These are phyloP conservation scores for Halcyon malimbica DNA, from an alignment of 2,113 vertebrate species.

Conservation along the genomic window DNA sequence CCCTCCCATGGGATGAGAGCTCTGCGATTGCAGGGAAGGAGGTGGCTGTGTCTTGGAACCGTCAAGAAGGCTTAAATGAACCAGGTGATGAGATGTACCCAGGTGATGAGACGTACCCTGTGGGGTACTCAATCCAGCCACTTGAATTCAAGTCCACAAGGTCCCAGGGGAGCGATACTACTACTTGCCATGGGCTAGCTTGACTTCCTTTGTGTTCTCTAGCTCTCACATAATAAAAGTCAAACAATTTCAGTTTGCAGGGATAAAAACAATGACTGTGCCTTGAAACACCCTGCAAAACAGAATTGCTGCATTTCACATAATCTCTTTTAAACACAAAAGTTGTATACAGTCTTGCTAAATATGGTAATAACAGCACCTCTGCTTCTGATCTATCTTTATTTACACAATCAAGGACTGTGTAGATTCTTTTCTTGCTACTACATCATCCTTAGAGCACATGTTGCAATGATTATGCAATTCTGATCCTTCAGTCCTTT, in stretches of 20 bases:
- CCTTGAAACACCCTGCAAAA: background rate
- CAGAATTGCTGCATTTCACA: background rate
- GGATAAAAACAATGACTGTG: background rate
- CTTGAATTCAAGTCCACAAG: fast-evolving
- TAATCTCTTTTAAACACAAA: background rate
- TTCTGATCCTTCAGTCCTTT: background rate
- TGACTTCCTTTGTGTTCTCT: background rate
- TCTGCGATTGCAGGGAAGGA: fast-evolving
- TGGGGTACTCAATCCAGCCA: background rate
- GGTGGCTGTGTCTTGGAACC: fast-evolving
- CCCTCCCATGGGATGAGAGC: fast-evolving
- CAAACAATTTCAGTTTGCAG: background rate
- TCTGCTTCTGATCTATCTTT: background rate
- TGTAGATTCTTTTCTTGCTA: background rate
- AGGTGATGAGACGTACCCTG: fast-evolving
- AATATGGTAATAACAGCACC: background rate
- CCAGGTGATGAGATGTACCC: no score
- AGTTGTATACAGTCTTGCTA: background rate
- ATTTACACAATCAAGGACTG: background rate
- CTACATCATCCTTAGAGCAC: background rate
- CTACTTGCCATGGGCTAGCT: background rate
- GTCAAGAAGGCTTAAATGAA: background rate
- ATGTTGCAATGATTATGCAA: background rate
- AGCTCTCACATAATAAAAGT: background rate
- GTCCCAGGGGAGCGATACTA: background rate